Evolutionary conservation across 2,113 vertebrate genomes (phyloP), one percentile per base, ranked within the genome.

Genomic region (Oreochromis tanganicae): DNA sequence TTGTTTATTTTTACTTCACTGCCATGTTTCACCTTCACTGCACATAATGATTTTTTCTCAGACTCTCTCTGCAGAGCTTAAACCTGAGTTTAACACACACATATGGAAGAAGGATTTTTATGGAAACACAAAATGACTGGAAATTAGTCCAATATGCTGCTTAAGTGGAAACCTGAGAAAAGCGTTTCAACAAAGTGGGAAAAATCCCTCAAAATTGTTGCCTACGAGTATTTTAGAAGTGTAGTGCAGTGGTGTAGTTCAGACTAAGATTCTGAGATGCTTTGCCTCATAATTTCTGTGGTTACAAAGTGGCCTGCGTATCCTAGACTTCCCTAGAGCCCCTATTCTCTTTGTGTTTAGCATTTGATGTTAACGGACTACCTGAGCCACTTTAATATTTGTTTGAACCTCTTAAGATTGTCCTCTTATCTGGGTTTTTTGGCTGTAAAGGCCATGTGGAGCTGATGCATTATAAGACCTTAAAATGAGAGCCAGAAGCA

Each of bases 401-500:
- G 56, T 85, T 84, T 68, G 43, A 84, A 48, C 27, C 59, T 32
- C 84, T 84, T 83, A 91, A 52, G 56, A 46, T 85, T 7, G 29
- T 83, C 80, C 43, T 91, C 87, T 81, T 81, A 32, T 87, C 54
- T 71, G 82, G 54, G 82, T 91, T 86, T 88, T 87, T 84, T 56
- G 66, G 12, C 83, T 14, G 6, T 92, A 92, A 86, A 93, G 34
- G 16, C 56, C 79, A 68, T 6, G 61, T 81, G 36, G 46, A 19
- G 19, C 71, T 68, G 17, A 73, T 68, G 78, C 68, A 56, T 82
- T 88, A 68, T 87, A 88, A 54, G 41, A 83, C 75, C 54, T 80
- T 92, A 89, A 90, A 91, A 87, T n/a, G 21, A 82, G 24, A 57
- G 34, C 21, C 87, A 56, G 85, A 89, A 91, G 85, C 52, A 81